These are phyloP conservation scores for Spea hammondii DNA, from an alignment of 2,797 vertebrate genomes.

Conservation along the genomic window DNA sequence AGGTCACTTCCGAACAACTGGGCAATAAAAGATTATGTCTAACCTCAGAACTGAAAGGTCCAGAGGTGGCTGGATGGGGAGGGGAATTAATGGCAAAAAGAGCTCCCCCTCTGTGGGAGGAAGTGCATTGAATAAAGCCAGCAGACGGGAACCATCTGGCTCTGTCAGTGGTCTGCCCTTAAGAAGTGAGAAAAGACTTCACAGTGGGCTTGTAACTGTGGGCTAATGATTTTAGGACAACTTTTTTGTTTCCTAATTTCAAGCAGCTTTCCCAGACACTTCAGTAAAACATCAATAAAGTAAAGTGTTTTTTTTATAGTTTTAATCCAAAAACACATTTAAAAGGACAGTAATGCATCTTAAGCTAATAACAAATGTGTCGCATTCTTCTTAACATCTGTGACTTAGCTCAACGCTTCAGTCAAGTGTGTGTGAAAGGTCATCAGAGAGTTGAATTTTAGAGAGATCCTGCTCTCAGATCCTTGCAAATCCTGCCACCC, in stretches of 20 bases:
- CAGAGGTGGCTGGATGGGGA: slow-evolving; percentile 64
- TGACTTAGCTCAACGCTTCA: no score
- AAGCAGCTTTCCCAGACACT: slow-evolving; percentile 64
- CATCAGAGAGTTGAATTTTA: no score
- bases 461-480: no score
- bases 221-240: slow-evolving; percentile 63
- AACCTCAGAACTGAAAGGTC: slow-evolving; percentile 83
- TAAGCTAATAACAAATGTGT: no score
- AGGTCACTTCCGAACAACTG: slow-evolving; percentile 99
- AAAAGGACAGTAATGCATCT: background rate
- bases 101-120: slow-evolving; percentile 77
- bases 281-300: rapidly evolving
- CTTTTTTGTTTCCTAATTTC: slow-evolving; percentile 54
- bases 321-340: background rate
- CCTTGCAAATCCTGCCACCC: no score
- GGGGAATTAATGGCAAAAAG: slow-evolving; percentile 40
- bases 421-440: no score
- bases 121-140: slow-evolving; percentile 90
- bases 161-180: slow-evolving; percentile 79
- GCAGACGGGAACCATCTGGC: slow-evolving; percentile 97
- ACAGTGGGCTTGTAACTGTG: slow-evolving; percentile 66
- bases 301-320: background rate
- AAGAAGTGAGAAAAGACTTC: slow-evolving; percentile 68
- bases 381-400: no score
- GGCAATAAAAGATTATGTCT: slow-evolving; percentile 99